These are phyloP conservation scores for Enteromius argenteus DNA, from an alignment of 2,797 vertebrate species.

Conservation along the genomic window DNA sequence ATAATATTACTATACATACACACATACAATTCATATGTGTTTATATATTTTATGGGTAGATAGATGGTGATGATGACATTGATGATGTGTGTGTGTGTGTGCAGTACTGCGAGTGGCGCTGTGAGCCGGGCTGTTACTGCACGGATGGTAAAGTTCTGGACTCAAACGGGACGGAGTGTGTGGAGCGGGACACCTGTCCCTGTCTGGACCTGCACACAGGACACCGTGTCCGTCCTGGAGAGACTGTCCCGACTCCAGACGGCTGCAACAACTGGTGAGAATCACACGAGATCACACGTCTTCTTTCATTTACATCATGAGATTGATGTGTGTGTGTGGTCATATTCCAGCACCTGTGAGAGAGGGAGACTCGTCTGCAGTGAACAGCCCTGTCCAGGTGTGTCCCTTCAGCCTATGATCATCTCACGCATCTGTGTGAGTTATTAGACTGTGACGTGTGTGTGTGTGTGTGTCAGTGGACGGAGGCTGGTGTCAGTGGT, in stretches of 20 bases:
- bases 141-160: constrained; percentile 81
- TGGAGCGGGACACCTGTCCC: constrained; percentile 75
- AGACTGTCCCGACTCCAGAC: constrained; percentile 67
- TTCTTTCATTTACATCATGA: neutral
- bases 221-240: constrained; percentile 70
- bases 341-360: constrained; percentile 81
- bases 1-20: no score
- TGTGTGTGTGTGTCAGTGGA: constrained; percentile 72
- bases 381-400: constrained; percentile 82
- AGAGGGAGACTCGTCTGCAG: constrained; percentile 81
- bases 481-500: constrained; percentile 88
- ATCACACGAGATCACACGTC: neutral
- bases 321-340: neutral
- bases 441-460: neutral
- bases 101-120: constrained; percentile 81
- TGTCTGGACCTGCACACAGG: constrained; percentile 83
- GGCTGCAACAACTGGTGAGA: constrained; percentile 91
- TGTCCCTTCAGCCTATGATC: constrained; percentile 13
- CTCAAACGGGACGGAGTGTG: constrained; percentile 76
- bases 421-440: neutral
- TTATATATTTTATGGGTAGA: no score
- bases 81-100: neutral
- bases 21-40: no score
- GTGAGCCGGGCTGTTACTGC: constrained; percentile 90
- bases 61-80: neutral